Evolutionary conservation across 2,113 vertebrate genomes (phyloP).

Genomic region (Tauraco erythrolophus): DNA sequence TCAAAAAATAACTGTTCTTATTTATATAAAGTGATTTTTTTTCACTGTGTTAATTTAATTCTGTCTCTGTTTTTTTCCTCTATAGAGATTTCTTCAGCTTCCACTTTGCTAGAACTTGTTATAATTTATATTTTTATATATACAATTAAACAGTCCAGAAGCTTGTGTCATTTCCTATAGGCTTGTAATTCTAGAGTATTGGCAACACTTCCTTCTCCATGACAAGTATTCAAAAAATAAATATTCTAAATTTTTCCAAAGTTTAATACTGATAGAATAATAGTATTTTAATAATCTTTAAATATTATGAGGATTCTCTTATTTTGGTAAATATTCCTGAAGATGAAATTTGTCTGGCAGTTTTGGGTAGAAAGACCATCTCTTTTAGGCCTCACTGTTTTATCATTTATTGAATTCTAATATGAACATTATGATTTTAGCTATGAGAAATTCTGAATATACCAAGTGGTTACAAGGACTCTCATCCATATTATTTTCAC

Average conservation of each 20-base stretch:
- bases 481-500: not conserved
- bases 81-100: not conserved
- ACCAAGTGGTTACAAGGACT: not conserved
- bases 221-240: not conserved
- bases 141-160: not conserved
- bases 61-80: accelerated
- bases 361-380: not conserved
- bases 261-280: not conserved
- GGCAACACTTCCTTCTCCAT: not conserved
- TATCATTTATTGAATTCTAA: accelerated
- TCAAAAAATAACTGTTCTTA: not conserved
- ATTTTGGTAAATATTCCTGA: not conserved
- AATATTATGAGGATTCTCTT: not conserved
- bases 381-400: not conserved
- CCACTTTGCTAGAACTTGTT: not conserved
- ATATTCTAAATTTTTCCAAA: not conserved
- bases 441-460: not conserved
- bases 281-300: not conserved
- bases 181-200: not conserved
- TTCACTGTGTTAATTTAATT: not conserved
- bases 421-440: not conserved
- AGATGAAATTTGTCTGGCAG: not conserved
- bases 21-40: not conserved
- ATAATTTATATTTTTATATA: not conserved
- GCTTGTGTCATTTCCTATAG: not conserved